Conservation (phyloP, 1,140 invertebrate species). For the Anoplolepis gracilipes region DNA sequence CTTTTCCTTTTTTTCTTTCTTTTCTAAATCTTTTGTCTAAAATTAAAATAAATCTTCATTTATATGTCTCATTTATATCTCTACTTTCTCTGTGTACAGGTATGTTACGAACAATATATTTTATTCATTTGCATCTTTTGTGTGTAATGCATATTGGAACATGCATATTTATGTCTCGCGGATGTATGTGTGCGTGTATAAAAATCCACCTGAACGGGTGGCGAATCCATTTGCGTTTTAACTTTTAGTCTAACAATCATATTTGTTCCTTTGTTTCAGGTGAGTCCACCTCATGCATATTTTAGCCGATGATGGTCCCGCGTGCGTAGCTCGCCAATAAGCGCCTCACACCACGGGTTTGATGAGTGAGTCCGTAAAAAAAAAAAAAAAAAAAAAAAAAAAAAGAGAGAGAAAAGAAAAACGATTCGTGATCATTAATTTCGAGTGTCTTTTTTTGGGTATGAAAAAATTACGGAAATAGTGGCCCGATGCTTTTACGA, state of each 20-base stretch:
- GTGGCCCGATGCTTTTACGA: background rate
- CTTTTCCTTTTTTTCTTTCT: background rate
- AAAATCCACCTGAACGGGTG: conserved; percentile 5
- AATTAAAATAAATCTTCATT: conserved; percentile 9
- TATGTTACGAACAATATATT: background rate
- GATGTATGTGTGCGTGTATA: background rate
- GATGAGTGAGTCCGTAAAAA: conserved; percentile 15
- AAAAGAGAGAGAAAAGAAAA: too few species aligned
- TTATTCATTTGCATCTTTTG: background rate
- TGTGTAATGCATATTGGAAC: conserved; percentile 7
- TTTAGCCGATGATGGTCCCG: conserved; percentile 40
- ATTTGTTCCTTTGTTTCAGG: conserved; percentile 68
- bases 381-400: conserved; percentile 10
- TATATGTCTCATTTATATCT: background rate
- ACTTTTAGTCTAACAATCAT: conserved; percentile 55
- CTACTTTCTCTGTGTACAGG: background rate
- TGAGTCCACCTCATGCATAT: conserved; percentile 63
- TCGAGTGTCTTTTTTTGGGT: conserved; percentile 28
- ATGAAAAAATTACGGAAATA: conserved; percentile 26
- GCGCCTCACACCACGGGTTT: background rate
- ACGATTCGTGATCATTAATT: conserved; percentile 26
- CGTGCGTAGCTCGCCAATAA: background rate
- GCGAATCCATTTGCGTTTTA: conserved; percentile 53
- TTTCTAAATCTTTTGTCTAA: background rate
- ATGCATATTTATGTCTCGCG: conserved; percentile 4